Percentiles rank a stretch among this genome's conserved stretches.
Conservation (phyloP, 2,113 vertebrate genomes). For the Labrus mixtus region DNA sequence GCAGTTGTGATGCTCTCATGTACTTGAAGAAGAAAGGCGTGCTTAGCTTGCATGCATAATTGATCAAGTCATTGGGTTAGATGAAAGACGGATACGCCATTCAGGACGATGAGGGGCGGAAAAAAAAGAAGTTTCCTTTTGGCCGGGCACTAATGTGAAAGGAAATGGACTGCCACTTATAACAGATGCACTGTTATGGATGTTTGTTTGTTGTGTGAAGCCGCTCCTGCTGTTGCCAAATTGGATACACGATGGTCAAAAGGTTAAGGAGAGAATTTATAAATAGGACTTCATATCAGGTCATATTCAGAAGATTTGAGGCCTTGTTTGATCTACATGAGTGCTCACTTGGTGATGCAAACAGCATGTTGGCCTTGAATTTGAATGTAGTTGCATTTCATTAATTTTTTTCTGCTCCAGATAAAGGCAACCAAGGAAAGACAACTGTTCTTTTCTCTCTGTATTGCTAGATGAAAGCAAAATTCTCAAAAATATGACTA, state of each 20-base stretch:
- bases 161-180: constrained; percentile 80
- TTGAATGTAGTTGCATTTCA: background rate
- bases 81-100: constrained; percentile 68
- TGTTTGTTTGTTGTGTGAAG: constrained; percentile 56
- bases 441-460: background rate
- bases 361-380: background rate
- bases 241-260: constrained; percentile 39
- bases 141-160: constrained; percentile 65
- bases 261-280: constrained; percentile 48
- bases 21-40: constrained; percentile 61
- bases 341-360: background rate
- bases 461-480: background rate
- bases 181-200: constrained; percentile 62
- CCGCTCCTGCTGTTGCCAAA: constrained; percentile 35
- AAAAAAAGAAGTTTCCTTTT: constrained; percentile 57
- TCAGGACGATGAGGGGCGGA: constrained; percentile 58
- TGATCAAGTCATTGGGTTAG: constrained; percentile 59
- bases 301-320: constrained; percentile 21
- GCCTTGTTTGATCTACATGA: constrained; percentile 35
- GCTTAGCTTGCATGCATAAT: constrained; percentile 75
- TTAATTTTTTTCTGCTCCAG: too few relatives aligned
- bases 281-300: constrained; percentile 50
- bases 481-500: background rate
- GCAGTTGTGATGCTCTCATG: constrained; percentile 42
- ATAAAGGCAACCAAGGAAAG: too few relatives aligned